Evolutionary conservation across 1,140 invertebrate species (phyloP), one percentile per base, ranked within the genome.

Genomic region (Bombus superbus): DNA sequence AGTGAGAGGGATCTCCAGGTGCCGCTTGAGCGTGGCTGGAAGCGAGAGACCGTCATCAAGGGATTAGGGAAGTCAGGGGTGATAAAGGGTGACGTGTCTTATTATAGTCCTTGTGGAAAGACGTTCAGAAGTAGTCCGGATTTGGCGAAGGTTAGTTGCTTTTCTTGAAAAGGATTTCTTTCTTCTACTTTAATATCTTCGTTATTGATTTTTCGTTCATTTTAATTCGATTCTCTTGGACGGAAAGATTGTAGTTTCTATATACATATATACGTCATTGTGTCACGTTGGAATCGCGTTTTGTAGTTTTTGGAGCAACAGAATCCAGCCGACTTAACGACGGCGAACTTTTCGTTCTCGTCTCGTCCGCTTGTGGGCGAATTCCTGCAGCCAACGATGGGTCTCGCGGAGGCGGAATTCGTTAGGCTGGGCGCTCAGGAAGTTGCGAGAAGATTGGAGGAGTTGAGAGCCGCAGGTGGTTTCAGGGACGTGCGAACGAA

Each of bases 261-360:
- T 25, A 40, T 18, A 25, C 18, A 40, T 1, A 0, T 71, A 40
- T 10, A 13, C 10, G 13, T 3, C 2, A 10, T 53, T 74, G 9
- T 11, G 1, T 38, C n/a, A 59, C 53, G 53, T 25, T 38, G 35
- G 9, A 59, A 59, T 59, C 1, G 38, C 15, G 15, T 64, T 38
- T 88, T 95, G 28, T 94, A 98, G 97, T 97, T 97, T 93, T 94
- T 98, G 90, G 98, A 98, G 87, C 96, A 97, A 92, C 97, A 98
- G 94, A 97, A 97, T 83, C 96, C 96, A 38, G 95, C 96, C 13
- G 97, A 98, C 86, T 95, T 99, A 69, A 97, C 96, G 1, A 96
- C 97, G 38, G 98, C 98, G 40, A 98, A 99, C 94, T 99, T 99
- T 94, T 98, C 97, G 62, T 99, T 99, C 94, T 98, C 97, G 75